phyloP scores from a whole-genome alignment of 2,797 vertebrate species.

The Sebastes matsubarae region DNA sequence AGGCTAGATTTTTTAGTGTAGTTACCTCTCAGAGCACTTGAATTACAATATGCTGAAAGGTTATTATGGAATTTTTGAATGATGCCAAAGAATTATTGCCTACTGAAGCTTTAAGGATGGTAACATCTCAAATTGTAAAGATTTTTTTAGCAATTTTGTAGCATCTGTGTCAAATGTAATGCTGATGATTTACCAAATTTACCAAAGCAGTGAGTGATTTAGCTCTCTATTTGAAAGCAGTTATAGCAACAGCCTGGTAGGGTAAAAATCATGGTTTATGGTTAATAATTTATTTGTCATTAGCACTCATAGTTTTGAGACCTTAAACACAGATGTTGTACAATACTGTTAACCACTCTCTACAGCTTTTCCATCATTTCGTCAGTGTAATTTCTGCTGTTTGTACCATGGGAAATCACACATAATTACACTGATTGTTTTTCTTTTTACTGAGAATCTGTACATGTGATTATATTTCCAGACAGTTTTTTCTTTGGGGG shows the following conservation, averaged over 20 bases:
- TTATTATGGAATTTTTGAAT: too few relatives aligned
- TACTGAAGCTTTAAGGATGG: too few relatives aligned
- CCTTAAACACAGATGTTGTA: background rate
- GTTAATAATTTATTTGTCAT: background rate
- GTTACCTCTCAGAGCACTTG: too few relatives aligned
- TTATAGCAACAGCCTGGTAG: background rate
- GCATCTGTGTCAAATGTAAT: background rate
- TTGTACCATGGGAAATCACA: slow-evolving; percentile 2
- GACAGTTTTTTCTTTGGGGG: background rate
- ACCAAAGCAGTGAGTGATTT: background rate
- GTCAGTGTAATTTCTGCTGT: slow-evolving; percentile 7
- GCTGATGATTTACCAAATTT: background rate
- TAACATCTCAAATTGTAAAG: background rate
- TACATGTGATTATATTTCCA: slow-evolving; percentile 24
- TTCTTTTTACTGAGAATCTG: background rate
- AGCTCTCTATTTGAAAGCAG: background rate
- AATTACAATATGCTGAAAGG: too few relatives aligned
- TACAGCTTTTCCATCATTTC: background rate
- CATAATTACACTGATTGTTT: slow-evolving; percentile 12
- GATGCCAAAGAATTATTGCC: too few relatives aligned
- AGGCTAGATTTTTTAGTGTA: too few relatives aligned
- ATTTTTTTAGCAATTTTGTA: background rate
- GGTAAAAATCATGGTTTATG: background rate
- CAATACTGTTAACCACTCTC: background rate
- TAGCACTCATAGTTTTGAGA: background rate